phyloP scores from a whole-genome alignment of 2,888 invertebrate genomes.

The Stramonita haemastoma region DNA sequence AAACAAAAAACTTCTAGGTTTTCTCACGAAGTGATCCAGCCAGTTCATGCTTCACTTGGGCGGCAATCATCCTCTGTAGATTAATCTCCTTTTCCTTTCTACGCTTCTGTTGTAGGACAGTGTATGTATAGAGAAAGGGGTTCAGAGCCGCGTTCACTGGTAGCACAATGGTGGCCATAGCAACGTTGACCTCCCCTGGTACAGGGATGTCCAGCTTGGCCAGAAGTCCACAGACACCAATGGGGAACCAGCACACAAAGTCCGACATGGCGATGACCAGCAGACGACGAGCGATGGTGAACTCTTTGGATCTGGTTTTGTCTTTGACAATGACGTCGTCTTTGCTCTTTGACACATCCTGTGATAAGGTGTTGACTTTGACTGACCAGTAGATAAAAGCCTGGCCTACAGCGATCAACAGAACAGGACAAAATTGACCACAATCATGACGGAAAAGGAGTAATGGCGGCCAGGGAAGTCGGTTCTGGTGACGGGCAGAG shows the following conservation, averaged over 20 bases:
- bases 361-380: neutral
- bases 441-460: neutral
- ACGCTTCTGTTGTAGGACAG: neutral
- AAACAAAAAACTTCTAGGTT: neutral
- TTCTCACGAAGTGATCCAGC: neutral
- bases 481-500: neutral
- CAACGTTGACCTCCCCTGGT: neutral
- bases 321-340: neutral
- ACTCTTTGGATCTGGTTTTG: constrained; percentile 1
- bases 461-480: neutral
- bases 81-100: neutral
- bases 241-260: constrained; percentile 2
- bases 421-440: neutral
- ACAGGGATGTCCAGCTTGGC: neutral
- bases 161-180: neutral
- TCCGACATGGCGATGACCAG: neutral
- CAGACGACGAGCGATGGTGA: neutral
- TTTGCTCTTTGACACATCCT: neutral
- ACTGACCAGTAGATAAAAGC: neutral
- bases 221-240: neutral
- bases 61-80: neutral
- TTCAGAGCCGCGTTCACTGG: neutral
- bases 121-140: neutral
- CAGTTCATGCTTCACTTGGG: neutral
- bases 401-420: neutral